These are phyloP conservation scores for Mirza zaza DNA, from an alignment of 2,113 vertebrate species.

Conservation along the genomic window DNA sequence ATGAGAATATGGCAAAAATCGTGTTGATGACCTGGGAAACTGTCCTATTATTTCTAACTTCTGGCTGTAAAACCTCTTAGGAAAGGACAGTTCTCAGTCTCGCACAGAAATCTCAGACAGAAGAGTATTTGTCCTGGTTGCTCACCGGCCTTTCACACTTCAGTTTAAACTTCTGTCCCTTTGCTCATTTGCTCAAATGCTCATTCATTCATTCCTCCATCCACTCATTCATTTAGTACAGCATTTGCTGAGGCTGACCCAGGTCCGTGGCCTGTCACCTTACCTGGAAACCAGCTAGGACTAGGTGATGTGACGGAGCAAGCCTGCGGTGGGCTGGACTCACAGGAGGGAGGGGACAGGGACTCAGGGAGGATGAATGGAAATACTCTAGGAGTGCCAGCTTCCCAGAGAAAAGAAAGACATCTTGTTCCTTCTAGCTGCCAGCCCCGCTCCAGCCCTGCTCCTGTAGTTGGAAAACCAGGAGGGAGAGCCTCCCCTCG, in stretches of 20 bases:
- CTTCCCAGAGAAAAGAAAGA: neutral
- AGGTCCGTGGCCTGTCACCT: neutral
- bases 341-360: neutral
- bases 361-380: neutral
- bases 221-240: neutral
- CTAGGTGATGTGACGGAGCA: neutral
- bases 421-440: neutral
- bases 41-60: neutral
- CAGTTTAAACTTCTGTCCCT: neutral
- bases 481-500: neutral
- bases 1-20: neutral
- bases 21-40: neutral
- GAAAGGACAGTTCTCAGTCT: neutral
- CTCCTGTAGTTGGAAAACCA: neutral
- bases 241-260: neutral
- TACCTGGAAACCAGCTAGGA: neutral
- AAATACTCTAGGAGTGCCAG: neutral
- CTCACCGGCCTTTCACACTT: neutral
- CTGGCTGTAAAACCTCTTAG: neutral
- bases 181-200: neutral
- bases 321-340: neutral
- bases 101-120: neutral
- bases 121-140: neutral
- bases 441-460: fast-evolving
- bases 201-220: too few species aligned